Percentiles rank a stretch among this genome's conserved stretches.
Conservation (phyloP, 2,797 vertebrate genomes). For the Pachyuromys duprasi region DNA sequence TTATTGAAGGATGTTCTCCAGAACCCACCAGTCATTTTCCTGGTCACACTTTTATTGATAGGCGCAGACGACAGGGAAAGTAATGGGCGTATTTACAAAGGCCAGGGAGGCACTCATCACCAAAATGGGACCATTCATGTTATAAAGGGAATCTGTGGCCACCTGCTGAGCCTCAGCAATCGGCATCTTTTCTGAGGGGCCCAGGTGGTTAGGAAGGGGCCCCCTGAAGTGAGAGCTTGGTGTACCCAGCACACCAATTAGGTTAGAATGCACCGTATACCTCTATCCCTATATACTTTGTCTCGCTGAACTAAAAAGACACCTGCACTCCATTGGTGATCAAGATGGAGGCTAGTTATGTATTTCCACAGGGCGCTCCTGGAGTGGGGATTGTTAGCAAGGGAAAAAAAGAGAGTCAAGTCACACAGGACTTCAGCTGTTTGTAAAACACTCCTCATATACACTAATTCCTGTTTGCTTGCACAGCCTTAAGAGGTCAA, state of each 20-base stretch:
- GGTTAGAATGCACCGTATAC: background rate
- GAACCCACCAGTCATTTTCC: background rate
- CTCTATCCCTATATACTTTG: background rate
- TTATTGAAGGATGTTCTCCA: constrained; percentile 10
- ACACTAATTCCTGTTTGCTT: background rate
- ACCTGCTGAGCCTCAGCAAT: background rate
- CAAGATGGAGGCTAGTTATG: background rate
- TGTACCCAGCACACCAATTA: background rate
- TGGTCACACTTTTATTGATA: background rate
- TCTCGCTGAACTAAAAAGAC: constrained; percentile 12
- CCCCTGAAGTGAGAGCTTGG: background rate
- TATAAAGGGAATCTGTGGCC: background rate
- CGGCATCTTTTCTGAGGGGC: background rate
- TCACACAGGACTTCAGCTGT: background rate
- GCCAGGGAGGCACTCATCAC: background rate
- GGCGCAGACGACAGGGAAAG: background rate
- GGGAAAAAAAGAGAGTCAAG: background rate
- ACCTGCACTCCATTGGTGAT: background rate
- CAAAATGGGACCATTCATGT: background rate
- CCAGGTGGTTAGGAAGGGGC: background rate
- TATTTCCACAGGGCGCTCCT: background rate
- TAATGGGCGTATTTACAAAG: background rate
- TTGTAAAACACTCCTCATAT: background rate
- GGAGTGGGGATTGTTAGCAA: background rate
- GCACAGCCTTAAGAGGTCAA: background rate